Evolutionary conservation across 2,888 invertebrate species (phyloP).

Genomic region (Halictus quadricinctus): DNA sequence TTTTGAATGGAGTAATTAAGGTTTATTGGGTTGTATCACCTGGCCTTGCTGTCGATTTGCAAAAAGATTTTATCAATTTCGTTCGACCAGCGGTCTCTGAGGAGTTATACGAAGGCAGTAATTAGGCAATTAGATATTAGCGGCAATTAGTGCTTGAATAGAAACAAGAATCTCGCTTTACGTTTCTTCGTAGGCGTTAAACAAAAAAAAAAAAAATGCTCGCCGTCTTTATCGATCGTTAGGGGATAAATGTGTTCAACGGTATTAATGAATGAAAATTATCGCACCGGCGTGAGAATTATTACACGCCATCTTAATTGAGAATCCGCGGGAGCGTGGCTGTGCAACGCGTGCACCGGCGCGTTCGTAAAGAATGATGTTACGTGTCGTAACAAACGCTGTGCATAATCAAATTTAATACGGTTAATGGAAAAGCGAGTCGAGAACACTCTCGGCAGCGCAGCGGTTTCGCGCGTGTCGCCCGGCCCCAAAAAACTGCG

Average conservation of each 20-base stretch:
- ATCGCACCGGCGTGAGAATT: slow-evolving; percentile 9
- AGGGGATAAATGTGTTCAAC: slow-evolving; percentile 5
- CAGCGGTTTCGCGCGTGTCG: background rate
- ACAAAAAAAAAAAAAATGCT: background rate
- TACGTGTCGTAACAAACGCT: slow-evolving; percentile 22
- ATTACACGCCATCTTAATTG: slow-evolving; percentile 31
- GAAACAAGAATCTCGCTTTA: background rate
- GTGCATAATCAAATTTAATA: slow-evolving; percentile 47
- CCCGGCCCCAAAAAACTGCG: slow-evolving; percentile 31
- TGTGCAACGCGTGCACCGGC: background rate
- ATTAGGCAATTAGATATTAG: background rate
- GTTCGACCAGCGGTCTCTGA: background rate
- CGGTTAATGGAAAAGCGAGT: slow-evolving; percentile 44
- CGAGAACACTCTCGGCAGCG: background rate
- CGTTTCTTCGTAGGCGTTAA: background rate
- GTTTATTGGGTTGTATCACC: background rate
- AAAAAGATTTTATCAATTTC: background rate
- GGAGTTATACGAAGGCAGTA: background rate
- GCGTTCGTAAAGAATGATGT: background rate
- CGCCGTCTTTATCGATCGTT: background rate
- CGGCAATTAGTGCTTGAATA: background rate
- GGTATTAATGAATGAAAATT: slow-evolving; percentile 8
- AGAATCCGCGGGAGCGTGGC: background rate
- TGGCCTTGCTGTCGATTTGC: background rate
- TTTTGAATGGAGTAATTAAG: background rate